Conservation (phyloP, 2,797 vertebrate species). For the Macrochelys suwanniensis region DNA sequence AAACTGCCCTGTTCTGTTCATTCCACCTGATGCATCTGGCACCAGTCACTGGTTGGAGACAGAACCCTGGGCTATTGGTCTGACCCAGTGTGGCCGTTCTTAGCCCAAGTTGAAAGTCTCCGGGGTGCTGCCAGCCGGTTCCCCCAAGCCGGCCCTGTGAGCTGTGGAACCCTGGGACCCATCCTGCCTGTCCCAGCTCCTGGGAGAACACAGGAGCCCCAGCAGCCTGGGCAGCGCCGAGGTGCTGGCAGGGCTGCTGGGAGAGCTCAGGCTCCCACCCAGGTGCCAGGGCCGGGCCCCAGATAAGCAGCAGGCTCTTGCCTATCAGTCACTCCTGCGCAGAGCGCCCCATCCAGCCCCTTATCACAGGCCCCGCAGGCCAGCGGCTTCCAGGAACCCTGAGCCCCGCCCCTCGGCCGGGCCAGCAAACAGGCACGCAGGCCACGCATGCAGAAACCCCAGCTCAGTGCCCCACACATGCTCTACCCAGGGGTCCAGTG, state of each 20-base stretch:
- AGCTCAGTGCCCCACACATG: too few species aligned
- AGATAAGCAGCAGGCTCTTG: neutral
- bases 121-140: neutral
- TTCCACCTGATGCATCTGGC: too few species aligned
- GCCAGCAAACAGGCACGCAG: neutral
- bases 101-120: neutral
- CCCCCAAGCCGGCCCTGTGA: neutral
- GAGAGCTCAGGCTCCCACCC: neutral
- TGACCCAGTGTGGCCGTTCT: neutral
- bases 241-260: neutral
- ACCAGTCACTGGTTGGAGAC: too few species aligned
- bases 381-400: constrained; percentile 38
- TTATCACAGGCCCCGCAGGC: constrained; percentile 57
- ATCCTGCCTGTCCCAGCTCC: too few species aligned
- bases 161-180: too few species aligned
- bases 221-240: neutral
- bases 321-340: neutral
- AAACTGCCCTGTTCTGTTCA: too few species aligned
- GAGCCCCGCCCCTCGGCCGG: rapidly evolving
- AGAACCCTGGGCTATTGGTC: neutral
- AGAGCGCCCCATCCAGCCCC: rapidly evolving
- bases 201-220: too few species aligned
- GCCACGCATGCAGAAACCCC: neutral
- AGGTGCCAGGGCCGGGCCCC: constrained; percentile 9
- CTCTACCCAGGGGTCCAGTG: neutral